Conservation (phyloP, 2,888 invertebrate species). For the Synergus umbraculus region DNA sequence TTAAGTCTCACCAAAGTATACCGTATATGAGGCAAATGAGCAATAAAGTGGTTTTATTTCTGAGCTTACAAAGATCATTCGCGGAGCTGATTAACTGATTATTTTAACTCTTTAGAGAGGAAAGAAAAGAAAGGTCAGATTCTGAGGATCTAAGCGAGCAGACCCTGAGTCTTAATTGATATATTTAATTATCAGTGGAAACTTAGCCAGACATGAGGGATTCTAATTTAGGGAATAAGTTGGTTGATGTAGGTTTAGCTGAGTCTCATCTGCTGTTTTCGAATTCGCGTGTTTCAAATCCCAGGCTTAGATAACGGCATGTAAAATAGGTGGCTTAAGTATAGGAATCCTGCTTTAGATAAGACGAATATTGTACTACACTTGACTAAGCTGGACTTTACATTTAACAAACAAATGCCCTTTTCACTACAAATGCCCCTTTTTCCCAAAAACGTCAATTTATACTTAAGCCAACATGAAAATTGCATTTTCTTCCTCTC, state of each 20-base stretch:
- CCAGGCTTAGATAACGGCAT: constrained; percentile 1
- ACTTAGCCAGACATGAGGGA: not conserved
- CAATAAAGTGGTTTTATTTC: not conserved
- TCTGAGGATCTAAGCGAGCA: too few relatives aligned
- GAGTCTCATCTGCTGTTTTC: constrained; percentile 13
- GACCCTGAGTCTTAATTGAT: not conserved
- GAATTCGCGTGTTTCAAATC: constrained; percentile 6
- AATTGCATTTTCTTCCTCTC: not conserved
- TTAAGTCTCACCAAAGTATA: too few relatives aligned
- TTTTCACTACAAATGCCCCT: too few relatives aligned
- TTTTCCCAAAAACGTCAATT: not conserved
- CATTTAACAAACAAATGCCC: not conserved
- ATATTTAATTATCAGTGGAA: not conserved
- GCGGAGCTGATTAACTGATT: not conserved
- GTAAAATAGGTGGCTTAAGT: constrained; percentile 3
- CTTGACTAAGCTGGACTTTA: not conserved
- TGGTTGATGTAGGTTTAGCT: not conserved
- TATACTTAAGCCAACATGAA: not conserved
- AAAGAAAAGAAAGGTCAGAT: too few relatives aligned
- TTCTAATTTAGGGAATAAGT: not conserved
- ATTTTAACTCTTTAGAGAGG: not conserved
- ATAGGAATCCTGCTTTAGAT: constrained; percentile 15
- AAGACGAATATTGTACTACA: not conserved
- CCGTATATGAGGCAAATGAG: too few relatives aligned
- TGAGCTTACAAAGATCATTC: not conserved